Percentiles rank a stretch among this genome's conserved stretches.
Evolutionary conservation across 2,888 invertebrate genomes (phyloP).

Genomic region (Ptilodon capucinus): DNA sequence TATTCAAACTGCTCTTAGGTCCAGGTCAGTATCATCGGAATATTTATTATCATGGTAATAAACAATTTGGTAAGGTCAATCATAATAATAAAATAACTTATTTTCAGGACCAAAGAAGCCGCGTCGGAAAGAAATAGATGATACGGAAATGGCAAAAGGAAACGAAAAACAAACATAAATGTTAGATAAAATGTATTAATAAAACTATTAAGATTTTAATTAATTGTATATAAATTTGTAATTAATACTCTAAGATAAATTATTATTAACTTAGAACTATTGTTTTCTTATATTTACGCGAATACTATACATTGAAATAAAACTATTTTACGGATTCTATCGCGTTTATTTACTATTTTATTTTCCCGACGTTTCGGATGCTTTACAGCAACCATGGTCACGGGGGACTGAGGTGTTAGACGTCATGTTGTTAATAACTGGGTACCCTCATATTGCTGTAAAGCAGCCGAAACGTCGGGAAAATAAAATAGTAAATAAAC

Average conservation of each 20-base stretch:
- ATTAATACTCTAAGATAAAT: neutral
- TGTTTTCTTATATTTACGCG: too few species aligned
- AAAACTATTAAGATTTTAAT: neutral
- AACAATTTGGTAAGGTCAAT: neutral
- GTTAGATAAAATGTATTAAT: neutral
- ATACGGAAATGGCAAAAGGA: neutral
- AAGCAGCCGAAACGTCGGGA: too few species aligned
- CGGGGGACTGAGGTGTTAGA: too few species aligned
- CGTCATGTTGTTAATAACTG: too few species aligned
- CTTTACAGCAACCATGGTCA: too few species aligned
- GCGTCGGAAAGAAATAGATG: neutral
- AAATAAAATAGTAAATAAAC: too few species aligned
- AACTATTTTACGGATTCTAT: too few species aligned
- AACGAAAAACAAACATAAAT: neutral
- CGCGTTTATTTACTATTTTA: too few species aligned
- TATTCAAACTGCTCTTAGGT: conserved; percentile 23
- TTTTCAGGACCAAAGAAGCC: neutral
- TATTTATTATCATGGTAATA: neutral
- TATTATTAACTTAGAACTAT: too few species aligned
- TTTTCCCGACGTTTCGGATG: too few species aligned
- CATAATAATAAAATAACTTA: neutral
- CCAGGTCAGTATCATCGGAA: conserved; percentile 16
- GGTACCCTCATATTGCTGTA: too few species aligned
- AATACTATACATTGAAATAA: too few species aligned
- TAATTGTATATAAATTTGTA: neutral